Conservation (phyloP, 2,797 vertebrate genomes). For the Acipenser transmontanus region DNA sequence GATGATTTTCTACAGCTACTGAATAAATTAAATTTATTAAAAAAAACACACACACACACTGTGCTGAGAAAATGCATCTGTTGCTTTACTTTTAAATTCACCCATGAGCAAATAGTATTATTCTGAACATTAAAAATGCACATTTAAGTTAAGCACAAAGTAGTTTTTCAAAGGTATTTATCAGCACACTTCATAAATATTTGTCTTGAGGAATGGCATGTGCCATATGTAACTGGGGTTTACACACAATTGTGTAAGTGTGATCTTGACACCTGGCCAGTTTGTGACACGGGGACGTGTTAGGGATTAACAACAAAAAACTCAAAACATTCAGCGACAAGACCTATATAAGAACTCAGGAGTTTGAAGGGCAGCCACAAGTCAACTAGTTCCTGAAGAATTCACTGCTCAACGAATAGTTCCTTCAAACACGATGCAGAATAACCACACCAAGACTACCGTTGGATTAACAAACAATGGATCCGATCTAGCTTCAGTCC, state of each 20-base stretch:
- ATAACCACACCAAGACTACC: not conserved
- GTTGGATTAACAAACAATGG: conserved; percentile 30
- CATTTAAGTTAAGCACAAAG: too few species aligned
- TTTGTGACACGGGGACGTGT: conserved; percentile 24
- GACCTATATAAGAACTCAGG: conserved; percentile 41
- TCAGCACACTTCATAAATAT: too few species aligned
- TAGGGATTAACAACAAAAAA: conserved; percentile 18
- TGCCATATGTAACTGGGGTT: too few species aligned
- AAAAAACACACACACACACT: too few species aligned
- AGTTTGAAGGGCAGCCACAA: conserved; percentile 14
- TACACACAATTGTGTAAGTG: conserved; percentile 43
- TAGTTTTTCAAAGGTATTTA: too few species aligned
- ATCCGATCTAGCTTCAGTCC: conserved; percentile 5
- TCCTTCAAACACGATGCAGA: conserved; percentile 35
- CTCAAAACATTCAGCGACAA: conserved; percentile 6
- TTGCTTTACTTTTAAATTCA: too few species aligned
- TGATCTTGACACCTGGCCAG: conserved; percentile 46
- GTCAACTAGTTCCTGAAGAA: conserved; percentile 16
- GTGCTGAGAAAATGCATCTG: too few species aligned
- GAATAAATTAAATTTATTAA: too few species aligned
- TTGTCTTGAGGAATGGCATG: too few species aligned
- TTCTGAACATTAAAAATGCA: too few species aligned
- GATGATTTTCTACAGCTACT: too few species aligned
- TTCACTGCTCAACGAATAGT: conserved; percentile 16
- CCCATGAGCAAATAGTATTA: too few species aligned